Conservation (phyloP, 2,888 invertebrate species). For the Drosophila mimica region DNA sequence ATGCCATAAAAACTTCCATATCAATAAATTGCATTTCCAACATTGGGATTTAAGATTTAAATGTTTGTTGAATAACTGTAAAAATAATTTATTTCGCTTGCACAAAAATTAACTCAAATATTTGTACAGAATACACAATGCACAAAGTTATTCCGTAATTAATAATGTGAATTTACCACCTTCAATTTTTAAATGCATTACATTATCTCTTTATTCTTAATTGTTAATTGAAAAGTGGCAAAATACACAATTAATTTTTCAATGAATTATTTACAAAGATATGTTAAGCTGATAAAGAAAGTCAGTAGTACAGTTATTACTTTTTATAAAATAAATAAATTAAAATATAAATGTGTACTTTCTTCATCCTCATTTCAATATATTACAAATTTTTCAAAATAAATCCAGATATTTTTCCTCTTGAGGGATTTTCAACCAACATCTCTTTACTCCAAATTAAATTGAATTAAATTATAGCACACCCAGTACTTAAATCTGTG, state of each 20-base stretch:
- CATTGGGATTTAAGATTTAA: neutral
- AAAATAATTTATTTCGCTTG: neutral
- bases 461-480: neutral
- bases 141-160: neutral
- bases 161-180: neutral
- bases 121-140: neutral
- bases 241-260: neutral
- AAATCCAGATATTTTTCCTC: neutral
- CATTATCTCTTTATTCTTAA: neutral
- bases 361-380: neutral
- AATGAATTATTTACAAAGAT: neutral
- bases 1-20: neutral
- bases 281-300: neutral
- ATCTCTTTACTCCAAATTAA: neutral
- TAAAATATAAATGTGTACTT: neutral
- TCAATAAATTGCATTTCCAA: conserved; percentile 1
- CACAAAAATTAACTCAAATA: neutral
- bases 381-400: neutral
- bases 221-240: neutral
- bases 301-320: neutral
- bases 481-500: neutral
- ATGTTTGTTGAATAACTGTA: neutral
- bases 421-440: neutral
- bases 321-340: neutral
- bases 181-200: neutral